A percentile compares a stretch with the other conserved stretches of the same genome.
These are phyloP conservation scores for Bembecia ichneumoniformis DNA, from an alignment of 2,888 invertebrate species.

Conservation along the genomic window DNA sequence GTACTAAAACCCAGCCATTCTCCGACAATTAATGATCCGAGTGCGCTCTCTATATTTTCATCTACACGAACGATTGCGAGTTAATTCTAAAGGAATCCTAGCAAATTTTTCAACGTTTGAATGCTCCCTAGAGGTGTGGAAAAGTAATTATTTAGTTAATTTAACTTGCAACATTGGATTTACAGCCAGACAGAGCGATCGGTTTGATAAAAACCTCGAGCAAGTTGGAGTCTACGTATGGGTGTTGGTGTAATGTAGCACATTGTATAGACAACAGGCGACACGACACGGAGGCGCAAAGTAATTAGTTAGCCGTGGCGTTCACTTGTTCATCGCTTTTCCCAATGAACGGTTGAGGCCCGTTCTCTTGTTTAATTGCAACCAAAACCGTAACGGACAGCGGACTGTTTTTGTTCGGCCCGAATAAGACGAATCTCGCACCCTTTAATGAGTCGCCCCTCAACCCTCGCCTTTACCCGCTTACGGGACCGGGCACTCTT, in stretches of 20 bases:
- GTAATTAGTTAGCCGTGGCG: slow-evolving; percentile 62
- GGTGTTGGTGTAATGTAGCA: slow-evolving; percentile 39
- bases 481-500: too few relatives aligned
- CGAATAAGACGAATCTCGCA: slow-evolving; percentile 48
- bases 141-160: background rate
- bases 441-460: slow-evolving; percentile 43
- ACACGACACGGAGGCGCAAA: slow-evolving; percentile 29
- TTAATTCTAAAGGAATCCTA: too few relatives aligned
- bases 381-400: slow-evolving; percentile 56
- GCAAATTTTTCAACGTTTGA: background rate
- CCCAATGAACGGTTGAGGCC: slow-evolving; percentile 43
- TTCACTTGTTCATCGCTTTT: slow-evolving; percentile 59
- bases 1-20: slow-evolving; percentile 2
- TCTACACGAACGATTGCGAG: background rate
- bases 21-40: background rate
- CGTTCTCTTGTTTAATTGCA: slow-evolving; percentile 60
- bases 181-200: slow-evolving; percentile 29
- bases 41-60: background rate
- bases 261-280: slow-evolving; percentile 26
- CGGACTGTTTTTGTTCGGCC: slow-evolving; percentile 51
- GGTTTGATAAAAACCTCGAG: slow-evolving; percentile 52
- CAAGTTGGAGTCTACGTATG: slow-evolving; percentile 32
- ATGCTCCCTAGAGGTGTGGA: background rate
- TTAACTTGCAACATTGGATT: slow-evolving; percentile 22
- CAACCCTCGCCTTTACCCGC: background rate